Conservation (phyloP, 2,888 invertebrate genomes). For the Onthophagus sagittarius region DNA sequence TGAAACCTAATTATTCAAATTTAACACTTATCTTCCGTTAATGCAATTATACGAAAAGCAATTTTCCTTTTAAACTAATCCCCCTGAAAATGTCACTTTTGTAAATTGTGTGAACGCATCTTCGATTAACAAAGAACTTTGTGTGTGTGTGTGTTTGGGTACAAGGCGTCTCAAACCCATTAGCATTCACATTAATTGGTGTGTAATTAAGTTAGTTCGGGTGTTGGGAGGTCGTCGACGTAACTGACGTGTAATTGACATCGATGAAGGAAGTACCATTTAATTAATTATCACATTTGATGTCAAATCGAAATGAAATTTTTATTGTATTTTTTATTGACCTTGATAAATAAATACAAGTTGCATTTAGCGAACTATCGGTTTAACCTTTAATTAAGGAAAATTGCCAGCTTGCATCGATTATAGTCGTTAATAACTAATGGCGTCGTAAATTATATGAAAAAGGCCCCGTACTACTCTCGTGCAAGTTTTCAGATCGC, state of each 20-base stretch:
- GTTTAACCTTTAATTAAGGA: neutral
- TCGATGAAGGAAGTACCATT: neutral
- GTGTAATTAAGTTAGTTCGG: neutral
- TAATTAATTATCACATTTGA: neutral
- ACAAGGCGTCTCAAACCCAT: neutral
- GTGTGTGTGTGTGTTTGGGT: neutral
- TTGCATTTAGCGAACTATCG: neutral
- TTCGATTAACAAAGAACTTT: neutral
- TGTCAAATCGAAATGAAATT: neutral
- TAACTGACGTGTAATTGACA: neutral
- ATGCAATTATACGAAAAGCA: neutral
- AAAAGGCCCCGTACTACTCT: neutral
- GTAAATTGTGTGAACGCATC: neutral
- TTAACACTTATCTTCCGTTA: neutral
- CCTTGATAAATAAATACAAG: neutral
- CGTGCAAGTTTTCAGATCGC: neutral
- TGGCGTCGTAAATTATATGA: neutral
- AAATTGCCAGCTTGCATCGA: neutral
- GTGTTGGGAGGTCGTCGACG: neutral
- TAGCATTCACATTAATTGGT: neutral
- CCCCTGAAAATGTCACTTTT: neutral
- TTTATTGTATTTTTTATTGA: neutral
- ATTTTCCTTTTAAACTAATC: neutral
- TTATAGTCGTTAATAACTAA: neutral
- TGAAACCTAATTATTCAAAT: neutral